Evolutionary conservation across 2,888 invertebrate genomes (phyloP), one percentile per base, ranked within the genome.

Genomic region (Hypselothyrea guttata): DNA sequence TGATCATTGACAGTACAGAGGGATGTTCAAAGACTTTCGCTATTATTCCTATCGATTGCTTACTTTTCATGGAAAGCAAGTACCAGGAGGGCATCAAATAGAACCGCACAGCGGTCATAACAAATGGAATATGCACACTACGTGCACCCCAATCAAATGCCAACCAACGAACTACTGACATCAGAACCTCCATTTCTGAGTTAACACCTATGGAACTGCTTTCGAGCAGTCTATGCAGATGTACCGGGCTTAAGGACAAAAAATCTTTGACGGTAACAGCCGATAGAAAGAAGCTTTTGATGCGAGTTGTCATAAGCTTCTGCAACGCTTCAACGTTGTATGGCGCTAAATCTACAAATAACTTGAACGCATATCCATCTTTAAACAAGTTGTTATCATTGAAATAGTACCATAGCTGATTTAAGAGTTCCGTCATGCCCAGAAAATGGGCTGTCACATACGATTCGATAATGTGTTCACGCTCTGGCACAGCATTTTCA

Each of bases 131-230:
- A 65, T 91, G 84, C 27, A 90, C 87, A 9, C 92, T 91, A 1
- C 95, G 91, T 0, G 90, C 87, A 0, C 91, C 75, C 94, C 94
- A 95, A 76, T 95, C 92, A 45, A 93, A 92, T 85, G 93, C 92
- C 22, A 96, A 85, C 95, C 95, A 96, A 16, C 95, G 91, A 0
- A 95, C 92, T 0, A 93, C 95, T 0, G 95, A 92, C 94, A 95
- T 94, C 18, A 95, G 91, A 0, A 95, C 92, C 70, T 86, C 87
- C 15, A 79, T 77, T 86, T 92, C 94, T 92, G 93, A 93, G 74
- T 94, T 94, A 0, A 95, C 93, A 63, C 92, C 92, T 71, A 95
- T 93, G 28, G 30, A 35, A 37, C 30, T 45, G 30, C 45, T 46
- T 13, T 28, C 12, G 0, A 95, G 89, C 58, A 95, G 90, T 11